Evolutionary conservation across 2,888 invertebrate genomes (phyloP), one percentile per base, ranked within the genome.

Genomic region (Thera britannica): DNA sequence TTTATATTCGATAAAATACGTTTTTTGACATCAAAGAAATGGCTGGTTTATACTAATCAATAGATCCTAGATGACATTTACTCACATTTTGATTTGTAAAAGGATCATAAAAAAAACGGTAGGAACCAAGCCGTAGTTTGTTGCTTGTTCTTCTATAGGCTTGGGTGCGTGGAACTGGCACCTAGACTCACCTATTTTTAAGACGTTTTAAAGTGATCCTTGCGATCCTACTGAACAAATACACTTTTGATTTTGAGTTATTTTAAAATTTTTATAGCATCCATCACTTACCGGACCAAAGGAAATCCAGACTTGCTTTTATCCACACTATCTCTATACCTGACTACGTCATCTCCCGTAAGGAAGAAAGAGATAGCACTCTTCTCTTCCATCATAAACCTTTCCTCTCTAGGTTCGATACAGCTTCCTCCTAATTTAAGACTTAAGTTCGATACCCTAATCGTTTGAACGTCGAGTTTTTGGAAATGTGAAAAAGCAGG

Each of bases 261-360:
- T 23, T 23, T 23, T 23, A n/a, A n/a, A n/a, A n/a, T 23, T 23
- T 23, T 23, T 23, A 38, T 5, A 60, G 2, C 7, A 51, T n/a
- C 12, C 2, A 54, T 51, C 7, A 76, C 82, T 84, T 82, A 95
- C 95, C 95, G 94, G 0, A 95, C 83, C 72, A 90, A 86, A 36
- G 95, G 94, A 74, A 94, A 88, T 59, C 95, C 95, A 72, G 94
- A 90, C 79, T 92, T 92, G 68, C 95, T 94, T 75, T 95, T 95
- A 62, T 93, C 92, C 11, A 92, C 84, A 70, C 91, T 86, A 77
- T 95, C 95, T 41, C 74, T 72, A 76, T 88, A 92, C 34, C 79
- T 71, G 12, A 78, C 68, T 3, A 84, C 69, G 3, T 80, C 67
- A 61, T 84, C 77, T 4, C 80, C 83, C 56, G 76, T 76, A 60